Base-by-base conservation (phyloP, 2,113 vertebrate genomes). In the Perca schrenkii region DNA sequence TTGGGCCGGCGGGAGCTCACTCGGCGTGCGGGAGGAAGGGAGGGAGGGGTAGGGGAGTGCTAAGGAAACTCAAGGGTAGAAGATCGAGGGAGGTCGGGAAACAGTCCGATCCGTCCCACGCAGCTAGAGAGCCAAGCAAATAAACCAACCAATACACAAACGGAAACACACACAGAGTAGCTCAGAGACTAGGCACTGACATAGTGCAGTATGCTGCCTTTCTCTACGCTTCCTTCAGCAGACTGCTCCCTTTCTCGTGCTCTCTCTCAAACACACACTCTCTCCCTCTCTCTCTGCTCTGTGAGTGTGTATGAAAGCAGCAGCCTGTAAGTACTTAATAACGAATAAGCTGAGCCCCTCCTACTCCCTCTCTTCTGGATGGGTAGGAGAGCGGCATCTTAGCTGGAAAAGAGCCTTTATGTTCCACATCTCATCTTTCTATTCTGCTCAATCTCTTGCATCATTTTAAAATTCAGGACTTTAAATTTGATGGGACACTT, bases 41-140 rank as follows among this genome's bases (percentile, higher is more conserved):
- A 52, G 15, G 11, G 12, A 47, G 40, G 54, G 63, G n/a, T 1
- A 46, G 60, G 78, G 67, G 71, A 31, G 28, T 11, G 25, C 54
- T 62, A 3, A 62, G 74, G 28, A 83, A 54, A 84, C 79, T 73
- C 53, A 61, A 79, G 58, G 82, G 74, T 50, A 56, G 79, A 80
- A 64, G 86, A 68, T 74, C 6, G 52, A 63, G 61, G 6, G 47
- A 56, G 28, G n/a, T 25, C 2, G 13, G 71, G 82, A 63, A 62
- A 74, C 49, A 36, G 88, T 80, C 63, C 21, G 56, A 79, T 93
- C 94, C 92, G 94, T 93, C 94, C 76, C 72, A 43, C 54, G 63
- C 74, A 80, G 86, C 80, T 77, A 69, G 54, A 15, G 79, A 64
- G 40, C 49, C 61, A n/a, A 86, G 77, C 4, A 46, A 73, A 80